Conservation (phyloP, 1,140 invertebrate species). For the Thaumetopoea pityocampa region DNA sequence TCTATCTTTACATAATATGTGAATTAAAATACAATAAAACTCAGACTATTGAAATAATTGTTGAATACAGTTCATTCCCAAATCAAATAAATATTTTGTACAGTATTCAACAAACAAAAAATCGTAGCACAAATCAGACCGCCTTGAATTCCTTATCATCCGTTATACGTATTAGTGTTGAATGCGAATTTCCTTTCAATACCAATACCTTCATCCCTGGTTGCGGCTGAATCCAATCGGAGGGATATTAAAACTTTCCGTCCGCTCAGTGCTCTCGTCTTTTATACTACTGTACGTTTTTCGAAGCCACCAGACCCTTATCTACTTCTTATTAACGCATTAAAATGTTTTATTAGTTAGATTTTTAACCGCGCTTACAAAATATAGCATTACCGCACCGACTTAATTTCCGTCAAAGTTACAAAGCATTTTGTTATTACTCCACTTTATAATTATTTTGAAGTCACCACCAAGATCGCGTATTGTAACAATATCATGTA, state of each 20-base stretch:
- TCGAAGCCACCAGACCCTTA: constrained; percentile 22
- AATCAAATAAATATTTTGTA: too few species aligned
- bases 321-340: constrained; percentile 37
- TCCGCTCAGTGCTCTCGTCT: constrained; percentile 45
- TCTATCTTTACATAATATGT: too few species aligned
- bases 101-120: constrained; percentile 4
- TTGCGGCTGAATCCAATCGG: constrained; percentile 65
- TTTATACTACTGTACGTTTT: constrained; percentile 49
- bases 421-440: too few species aligned
- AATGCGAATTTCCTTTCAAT: constrained; percentile 57
- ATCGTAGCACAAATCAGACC: constrained; percentile 26
- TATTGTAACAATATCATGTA: too few species aligned
- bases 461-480: too few species aligned
- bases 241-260: constrained; percentile 72
- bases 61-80: too few species aligned
- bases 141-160: constrained; percentile 49
- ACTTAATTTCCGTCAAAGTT: too few species aligned
- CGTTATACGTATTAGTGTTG: constrained; percentile 51
- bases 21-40: too few species aligned
- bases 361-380: too few species aligned
- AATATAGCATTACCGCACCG: too few species aligned
- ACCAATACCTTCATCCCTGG: constrained; percentile 45
- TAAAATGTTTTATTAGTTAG: constrained; percentile 17
- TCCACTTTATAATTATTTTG: too few species aligned
- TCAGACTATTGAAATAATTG: too few species aligned